These are phyloP conservation scores for Brachionus sp. DNA, from an alignment of 1,140 invertebrate genomes.

Conservation along the genomic window DNA sequence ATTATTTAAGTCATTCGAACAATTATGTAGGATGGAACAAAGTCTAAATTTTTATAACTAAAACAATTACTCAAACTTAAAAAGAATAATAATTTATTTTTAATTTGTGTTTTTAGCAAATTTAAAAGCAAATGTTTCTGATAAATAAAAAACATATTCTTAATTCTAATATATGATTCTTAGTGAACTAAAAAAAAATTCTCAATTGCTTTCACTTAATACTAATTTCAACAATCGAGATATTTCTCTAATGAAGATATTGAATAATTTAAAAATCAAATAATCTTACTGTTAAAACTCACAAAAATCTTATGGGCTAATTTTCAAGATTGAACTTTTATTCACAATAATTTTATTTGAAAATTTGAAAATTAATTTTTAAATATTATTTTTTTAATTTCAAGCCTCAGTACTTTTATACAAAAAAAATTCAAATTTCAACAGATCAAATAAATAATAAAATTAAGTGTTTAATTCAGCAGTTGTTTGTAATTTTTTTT, in stretches of 20 bases:
- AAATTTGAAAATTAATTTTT: too few relatives aligned
- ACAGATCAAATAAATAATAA: too few relatives aligned
- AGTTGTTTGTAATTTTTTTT: neutral
- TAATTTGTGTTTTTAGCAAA: neutral
- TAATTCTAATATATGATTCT: neutral
- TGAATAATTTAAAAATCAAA: neutral
- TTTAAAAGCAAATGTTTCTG: neutral
- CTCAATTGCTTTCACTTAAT: neutral
- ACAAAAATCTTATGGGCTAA: neutral
- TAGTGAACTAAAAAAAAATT: neutral
- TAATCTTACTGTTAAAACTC: neutral
- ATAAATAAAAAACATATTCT: neutral
- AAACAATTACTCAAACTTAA: neutral
- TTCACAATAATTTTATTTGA: too few relatives aligned
- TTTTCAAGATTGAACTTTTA: too few relatives aligned
- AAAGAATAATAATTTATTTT: neutral
- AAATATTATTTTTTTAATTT: too few relatives aligned
- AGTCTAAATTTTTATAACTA: neutral
- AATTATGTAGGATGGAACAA: neutral
- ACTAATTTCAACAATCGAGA: neutral
- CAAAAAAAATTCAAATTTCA: too few relatives aligned
- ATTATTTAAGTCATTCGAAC: neutral
- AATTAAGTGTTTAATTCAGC: too few relatives aligned
- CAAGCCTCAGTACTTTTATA: too few relatives aligned
- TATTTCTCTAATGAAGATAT: neutral